phyloP scores from a whole-genome alignment of 2,888 invertebrate species.

The Phyto melanocephala region DNA sequence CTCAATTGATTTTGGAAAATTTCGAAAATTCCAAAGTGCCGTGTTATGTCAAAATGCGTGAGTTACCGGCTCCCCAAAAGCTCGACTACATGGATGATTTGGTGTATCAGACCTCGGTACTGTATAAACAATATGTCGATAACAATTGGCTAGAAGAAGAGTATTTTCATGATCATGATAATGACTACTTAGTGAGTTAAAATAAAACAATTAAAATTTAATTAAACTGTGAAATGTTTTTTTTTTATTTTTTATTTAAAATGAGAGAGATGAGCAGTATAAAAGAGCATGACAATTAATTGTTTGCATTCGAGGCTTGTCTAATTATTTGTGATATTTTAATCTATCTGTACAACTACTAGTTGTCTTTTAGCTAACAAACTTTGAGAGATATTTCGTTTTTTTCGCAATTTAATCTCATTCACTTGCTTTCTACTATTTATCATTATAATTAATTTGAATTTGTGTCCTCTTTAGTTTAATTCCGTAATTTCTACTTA shows the following conservation, averaged over 20 bases:
- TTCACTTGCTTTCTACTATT: background rate
- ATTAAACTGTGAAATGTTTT: too few species aligned
- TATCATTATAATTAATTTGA: constrained; percentile 28
- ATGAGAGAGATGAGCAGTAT: too few species aligned
- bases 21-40: constrained; percentile 72
- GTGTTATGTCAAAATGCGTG: constrained; percentile 74
- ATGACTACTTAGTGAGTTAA: constrained; percentile 75
- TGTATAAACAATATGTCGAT: constrained; percentile 69
- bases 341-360: too few species aligned
- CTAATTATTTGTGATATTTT: background rate
- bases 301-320: constrained; percentile 22
- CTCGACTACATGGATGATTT: constrained; percentile 71
- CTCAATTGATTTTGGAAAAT: constrained; percentile 71
- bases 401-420: background rate
- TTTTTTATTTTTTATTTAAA: too few species aligned
- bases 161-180: constrained; percentile 75
- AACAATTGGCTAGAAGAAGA: constrained; percentile 75
- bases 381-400: too few species aligned
- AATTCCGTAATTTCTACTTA: constrained; percentile 22
- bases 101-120: constrained; percentile 68
- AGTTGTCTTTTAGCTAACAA: too few species aligned
- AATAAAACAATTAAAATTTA: too few species aligned
- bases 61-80: constrained; percentile 68
- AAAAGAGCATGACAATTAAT: constrained; percentile 2
- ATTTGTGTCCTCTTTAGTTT: constrained; percentile 45